phyloP scores from a whole-genome alignment of 2,113 vertebrate species.

The Epinephelus cyanopodus region DNA sequence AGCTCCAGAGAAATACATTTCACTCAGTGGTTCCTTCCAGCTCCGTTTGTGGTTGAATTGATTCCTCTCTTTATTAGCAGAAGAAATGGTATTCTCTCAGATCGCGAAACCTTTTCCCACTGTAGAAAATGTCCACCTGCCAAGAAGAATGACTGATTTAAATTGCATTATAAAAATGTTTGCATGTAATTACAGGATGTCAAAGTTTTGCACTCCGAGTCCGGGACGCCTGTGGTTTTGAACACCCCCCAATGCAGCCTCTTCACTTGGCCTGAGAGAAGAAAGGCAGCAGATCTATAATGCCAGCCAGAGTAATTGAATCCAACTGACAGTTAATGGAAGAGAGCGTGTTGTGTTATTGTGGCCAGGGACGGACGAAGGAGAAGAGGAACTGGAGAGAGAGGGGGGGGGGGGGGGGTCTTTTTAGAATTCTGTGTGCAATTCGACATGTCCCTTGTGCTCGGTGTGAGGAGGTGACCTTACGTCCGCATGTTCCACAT shows the following conservation, averaged over 20 bases:
- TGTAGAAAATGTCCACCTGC: slow-evolving; percentile 29
- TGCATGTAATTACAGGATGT: slow-evolving; percentile 40
- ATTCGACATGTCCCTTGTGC: slow-evolving; percentile 68
- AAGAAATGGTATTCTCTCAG: slow-evolving; percentile 56
- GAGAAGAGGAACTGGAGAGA: slow-evolving; percentile 20
- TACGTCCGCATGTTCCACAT: slow-evolving; percentile 69
- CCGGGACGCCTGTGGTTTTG: slow-evolving; percentile 25
- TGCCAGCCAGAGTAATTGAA: slow-evolving; percentile 70
- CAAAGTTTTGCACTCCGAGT: slow-evolving; percentile 12
- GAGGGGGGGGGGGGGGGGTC: neutral
- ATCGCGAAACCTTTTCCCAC: slow-evolving; percentile 25
- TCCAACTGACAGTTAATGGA: slow-evolving; percentile 73
- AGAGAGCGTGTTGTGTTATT: slow-evolving; percentile 62
- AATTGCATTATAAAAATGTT: slow-evolving; percentile 44
- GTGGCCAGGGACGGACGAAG: slow-evolving; percentile 50
- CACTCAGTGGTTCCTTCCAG: slow-evolving; percentile 51
- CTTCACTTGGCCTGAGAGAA: slow-evolving; percentile 57
- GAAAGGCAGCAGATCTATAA: slow-evolving; percentile 74
- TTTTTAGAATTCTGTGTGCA: slow-evolving; percentile 75
- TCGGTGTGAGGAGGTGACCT: slow-evolving; percentile 77
- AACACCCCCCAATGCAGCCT: slow-evolving; percentile 31
- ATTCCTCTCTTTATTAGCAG: slow-evolving; percentile 69
- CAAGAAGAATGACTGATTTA: slow-evolving; percentile 39
- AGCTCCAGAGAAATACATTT: slow-evolving; percentile 61
- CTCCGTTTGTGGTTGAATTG: slow-evolving; percentile 55